A percentile compares a stretch with the other conserved stretches of the same genome.
Conservation (phyloP, 2,797 vertebrate species). For the Bovichtus variegatus region DNA sequence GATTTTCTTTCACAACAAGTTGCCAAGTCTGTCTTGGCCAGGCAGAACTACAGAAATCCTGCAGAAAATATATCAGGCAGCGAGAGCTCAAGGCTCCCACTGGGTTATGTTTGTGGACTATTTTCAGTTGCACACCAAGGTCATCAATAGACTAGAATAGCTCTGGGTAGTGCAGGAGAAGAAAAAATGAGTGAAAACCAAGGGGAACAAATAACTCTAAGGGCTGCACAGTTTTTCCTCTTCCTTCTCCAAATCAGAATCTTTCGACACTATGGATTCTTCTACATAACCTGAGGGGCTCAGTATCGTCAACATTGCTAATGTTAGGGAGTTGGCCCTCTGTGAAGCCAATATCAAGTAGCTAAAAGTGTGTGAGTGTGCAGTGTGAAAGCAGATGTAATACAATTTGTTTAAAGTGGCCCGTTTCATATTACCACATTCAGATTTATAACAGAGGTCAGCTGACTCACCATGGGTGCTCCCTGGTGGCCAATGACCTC, state of each 20-base stretch:
- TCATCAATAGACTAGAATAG: conserved; percentile 56
- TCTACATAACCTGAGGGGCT: not conserved
- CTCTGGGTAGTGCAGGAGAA: conserved; percentile 26
- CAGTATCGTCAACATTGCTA: not conserved
- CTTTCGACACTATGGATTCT: not conserved
- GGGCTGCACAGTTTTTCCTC: not conserved
- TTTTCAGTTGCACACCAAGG: conserved; percentile 55
- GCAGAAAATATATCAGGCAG: conserved; percentile 11
- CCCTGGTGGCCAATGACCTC: conserved; percentile 92
- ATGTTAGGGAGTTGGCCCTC: not conserved
- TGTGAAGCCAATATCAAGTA: not conserved
- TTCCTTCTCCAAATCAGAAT: not conserved
- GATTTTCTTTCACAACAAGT: not conserved
- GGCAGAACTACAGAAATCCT: not conserved
- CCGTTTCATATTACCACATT: not conserved
- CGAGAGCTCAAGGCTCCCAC: conserved; percentile 26
- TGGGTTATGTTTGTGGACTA: conserved; percentile 33
- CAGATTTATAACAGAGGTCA: not conserved
- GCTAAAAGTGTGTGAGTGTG: not conserved
- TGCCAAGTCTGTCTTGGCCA: not conserved
- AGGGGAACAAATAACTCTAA: not conserved
- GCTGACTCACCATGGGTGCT: conserved; percentile 92
- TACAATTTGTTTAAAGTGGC: not conserved
- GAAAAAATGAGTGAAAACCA: conserved; percentile 18
- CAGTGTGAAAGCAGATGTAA: not conserved